phyloP scores from a whole-genome alignment of 2,888 invertebrate genomes.

The Chrysolina americana region DNA sequence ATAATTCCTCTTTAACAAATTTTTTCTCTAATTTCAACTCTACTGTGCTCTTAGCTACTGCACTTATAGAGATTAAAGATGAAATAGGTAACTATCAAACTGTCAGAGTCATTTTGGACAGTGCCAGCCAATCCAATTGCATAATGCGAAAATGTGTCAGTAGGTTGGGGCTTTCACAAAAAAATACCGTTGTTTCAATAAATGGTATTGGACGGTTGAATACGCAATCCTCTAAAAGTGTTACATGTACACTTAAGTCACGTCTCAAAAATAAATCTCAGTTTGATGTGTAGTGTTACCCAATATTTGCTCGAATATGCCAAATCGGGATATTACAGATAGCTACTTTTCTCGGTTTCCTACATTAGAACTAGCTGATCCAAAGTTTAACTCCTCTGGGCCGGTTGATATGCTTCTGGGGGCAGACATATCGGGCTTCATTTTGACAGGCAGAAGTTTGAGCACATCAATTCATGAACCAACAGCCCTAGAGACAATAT shows the following conservation, averaged over 20 bases:
- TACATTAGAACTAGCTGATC: slow-evolving; percentile 1
- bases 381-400: background rate
- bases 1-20: too few relatives aligned
- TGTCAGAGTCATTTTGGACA: background rate
- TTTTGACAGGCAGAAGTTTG: background rate
- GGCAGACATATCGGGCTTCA: background rate
- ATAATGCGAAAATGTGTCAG: background rate
- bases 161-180: background rate
- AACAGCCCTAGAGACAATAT: background rate
- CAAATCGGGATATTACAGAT: background rate
- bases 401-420: background rate
- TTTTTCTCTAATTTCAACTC: too few relatives aligned
- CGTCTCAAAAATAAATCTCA: background rate
- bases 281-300: background rate
- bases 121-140: slow-evolving; percentile 2
- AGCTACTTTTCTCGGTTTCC: background rate
- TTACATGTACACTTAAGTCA: background rate
- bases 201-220: background rate
- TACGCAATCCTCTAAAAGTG: background rate
- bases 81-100: background rate
- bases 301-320: background rate
- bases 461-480: background rate
- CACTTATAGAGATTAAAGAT: background rate
- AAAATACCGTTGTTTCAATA: background rate
- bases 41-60: background rate